phyloP scores from a whole-genome alignment of 37 sponge, comb jelly and placozoan species.

The Cliona cf. orientalis region DNA sequence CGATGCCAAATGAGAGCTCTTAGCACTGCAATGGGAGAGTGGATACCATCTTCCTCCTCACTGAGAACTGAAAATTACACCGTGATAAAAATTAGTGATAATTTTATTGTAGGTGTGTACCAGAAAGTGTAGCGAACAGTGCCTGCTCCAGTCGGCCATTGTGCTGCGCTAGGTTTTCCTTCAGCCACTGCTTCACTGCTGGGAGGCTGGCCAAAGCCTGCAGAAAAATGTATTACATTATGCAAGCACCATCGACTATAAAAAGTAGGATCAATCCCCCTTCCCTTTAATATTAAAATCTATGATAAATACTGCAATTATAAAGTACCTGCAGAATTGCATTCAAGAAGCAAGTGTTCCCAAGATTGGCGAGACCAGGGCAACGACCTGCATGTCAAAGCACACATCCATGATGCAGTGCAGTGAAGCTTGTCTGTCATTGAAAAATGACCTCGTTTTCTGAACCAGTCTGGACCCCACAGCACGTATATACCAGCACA shows the following conservation, averaged over 20 bases:
- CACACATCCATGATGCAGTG: neutral
- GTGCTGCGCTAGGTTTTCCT: neutral
- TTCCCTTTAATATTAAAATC: neutral
- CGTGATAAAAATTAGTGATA: neutral
- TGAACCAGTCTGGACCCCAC: conserved; percentile 57
- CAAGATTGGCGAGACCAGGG: conserved; percentile 73
- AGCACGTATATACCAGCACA: conserved; percentile 41
- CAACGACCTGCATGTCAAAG: conserved; percentile 31
- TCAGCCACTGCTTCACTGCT: conserved; percentile 45
- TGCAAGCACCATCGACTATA: too few relatives aligned
- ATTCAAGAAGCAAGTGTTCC: conserved; percentile 86
- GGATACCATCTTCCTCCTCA: conserved; percentile 19
- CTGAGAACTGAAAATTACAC: neutral
- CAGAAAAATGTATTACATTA: neutral
- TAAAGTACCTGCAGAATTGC: conserved; percentile 68
- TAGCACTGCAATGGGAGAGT: conserved; percentile 42
- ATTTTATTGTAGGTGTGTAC: neutral
- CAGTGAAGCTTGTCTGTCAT: neutral
- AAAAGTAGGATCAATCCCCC: too few relatives aligned
- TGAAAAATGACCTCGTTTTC: conserved; percentile 22
- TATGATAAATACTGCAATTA: neutral
- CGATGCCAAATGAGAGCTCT: conserved; percentile 51
- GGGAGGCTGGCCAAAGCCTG: conserved; percentile 75
- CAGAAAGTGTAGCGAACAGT: conserved; percentile 6
- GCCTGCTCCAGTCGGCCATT: conserved; percentile 8